Percentiles rank a stretch among this genome's conserved stretches.
Evolutionary conservation across 2,113 vertebrate species (phyloP).

Genomic region (Castor canadensis): DNA sequence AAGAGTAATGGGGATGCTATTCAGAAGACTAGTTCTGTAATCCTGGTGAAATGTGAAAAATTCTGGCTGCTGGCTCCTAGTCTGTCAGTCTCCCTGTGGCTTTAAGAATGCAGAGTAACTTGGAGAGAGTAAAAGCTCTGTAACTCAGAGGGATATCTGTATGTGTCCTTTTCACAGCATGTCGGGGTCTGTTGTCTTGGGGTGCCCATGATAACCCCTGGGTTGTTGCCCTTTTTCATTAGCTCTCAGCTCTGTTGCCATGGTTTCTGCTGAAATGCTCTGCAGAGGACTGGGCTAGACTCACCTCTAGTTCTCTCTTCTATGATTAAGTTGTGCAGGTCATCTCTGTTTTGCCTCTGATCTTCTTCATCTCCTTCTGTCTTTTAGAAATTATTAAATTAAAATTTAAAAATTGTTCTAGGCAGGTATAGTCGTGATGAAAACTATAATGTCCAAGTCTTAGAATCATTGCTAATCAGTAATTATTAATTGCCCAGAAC

Average conservation of each 20-base stretch:
- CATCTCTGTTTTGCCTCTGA: neutral
- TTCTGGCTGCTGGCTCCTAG: neutral
- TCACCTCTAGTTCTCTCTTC: neutral
- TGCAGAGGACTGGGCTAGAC: neutral
- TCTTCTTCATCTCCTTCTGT: neutral
- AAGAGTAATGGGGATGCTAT: neutral
- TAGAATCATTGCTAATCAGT: neutral
- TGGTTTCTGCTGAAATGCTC: neutral
- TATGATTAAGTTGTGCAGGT: neutral
- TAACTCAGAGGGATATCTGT: neutral
- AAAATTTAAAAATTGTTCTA: neutral
- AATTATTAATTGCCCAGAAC: neutral
- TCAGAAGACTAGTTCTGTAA: neutral
- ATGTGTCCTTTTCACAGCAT: neutral
- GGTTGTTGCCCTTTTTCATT: neutral
- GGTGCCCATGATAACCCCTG: neutral
- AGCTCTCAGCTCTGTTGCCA: neutral
- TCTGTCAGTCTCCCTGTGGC: neutral
- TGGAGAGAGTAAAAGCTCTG: neutral
- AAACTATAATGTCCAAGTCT: neutral
- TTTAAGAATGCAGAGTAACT: neutral
- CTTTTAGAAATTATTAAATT: neutral
- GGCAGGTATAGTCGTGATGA: neutral
- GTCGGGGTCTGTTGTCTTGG: neutral
- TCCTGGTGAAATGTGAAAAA: neutral